phyloP scores from a whole-genome alignment of 2,113 vertebrate genomes.

The Rhabdomys dilectus region DNA sequence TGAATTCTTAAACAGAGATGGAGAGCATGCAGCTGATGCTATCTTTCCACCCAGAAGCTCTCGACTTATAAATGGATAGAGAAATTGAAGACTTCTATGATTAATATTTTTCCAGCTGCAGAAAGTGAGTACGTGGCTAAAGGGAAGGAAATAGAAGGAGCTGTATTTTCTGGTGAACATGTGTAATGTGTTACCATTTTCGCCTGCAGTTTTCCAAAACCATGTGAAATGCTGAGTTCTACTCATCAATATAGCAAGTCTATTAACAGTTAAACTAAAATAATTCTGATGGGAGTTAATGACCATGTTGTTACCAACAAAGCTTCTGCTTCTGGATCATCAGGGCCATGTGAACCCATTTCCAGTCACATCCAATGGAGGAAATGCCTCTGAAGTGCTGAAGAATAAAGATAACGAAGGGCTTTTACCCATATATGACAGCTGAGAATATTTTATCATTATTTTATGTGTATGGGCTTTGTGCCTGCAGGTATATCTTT shows the following conservation, averaged over 20 bases:
- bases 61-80: conserved; percentile 40
- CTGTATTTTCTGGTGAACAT: conserved; percentile 56
- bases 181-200: conserved; percentile 36
- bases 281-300: conserved; percentile 35
- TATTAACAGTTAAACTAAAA: conserved; percentile 56
- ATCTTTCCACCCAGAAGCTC: neutral
- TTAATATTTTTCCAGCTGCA: conserved; percentile 53
- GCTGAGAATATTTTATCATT: neutral
- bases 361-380: conserved; percentile 2
- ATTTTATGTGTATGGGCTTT: neutral
- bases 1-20: neutral
- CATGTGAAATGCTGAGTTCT: conserved; percentile 48
- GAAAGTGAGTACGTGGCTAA: conserved; percentile 25
- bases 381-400: neutral
- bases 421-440: neutral
- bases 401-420: neutral
- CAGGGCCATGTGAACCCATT: neutral
- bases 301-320: neutral
- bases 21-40: neutral
- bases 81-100: conserved; percentile 39
- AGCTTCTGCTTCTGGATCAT: neutral
- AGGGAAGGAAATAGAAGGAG: conserved; percentile 38
- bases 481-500: neutral
- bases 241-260: conserved; percentile 20
- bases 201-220: neutral